Percentiles rank a stretch among this genome's conserved stretches.
phyloP scores from a whole-genome alignment of 1,140 invertebrate genomes.

The Pachyrhynchus sulphureomaculatus region DNA sequence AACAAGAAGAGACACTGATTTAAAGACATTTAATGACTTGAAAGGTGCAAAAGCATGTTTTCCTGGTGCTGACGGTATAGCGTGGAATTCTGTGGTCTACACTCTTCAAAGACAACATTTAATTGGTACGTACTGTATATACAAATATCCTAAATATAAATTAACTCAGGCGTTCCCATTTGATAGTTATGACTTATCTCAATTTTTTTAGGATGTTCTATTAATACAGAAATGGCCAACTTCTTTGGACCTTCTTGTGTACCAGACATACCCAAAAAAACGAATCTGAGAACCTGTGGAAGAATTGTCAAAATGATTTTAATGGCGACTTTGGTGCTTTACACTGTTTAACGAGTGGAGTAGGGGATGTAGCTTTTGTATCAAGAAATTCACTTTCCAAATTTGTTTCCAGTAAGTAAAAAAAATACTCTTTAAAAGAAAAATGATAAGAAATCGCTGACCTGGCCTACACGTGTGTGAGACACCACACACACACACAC shows the following conservation, averaged over 20 bases:
- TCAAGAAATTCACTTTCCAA: slow-evolving; percentile 69
- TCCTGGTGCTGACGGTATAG: slow-evolving; percentile 64
- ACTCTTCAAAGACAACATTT: slow-evolving; percentile 27
- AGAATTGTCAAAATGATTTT: slow-evolving; percentile 42
- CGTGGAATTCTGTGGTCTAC: slow-evolving; percentile 62
- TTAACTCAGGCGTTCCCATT: no score
- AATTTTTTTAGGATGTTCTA: slow-evolving; percentile 52
- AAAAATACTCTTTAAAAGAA: neutral
- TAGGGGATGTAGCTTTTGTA: slow-evolving; percentile 85
- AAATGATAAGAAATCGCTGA: no score
- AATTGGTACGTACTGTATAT: slow-evolving; percentile 14
- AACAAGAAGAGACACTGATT: slow-evolving; percentile 61
- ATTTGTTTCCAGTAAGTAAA: slow-evolving; percentile 56
- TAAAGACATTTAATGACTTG: slow-evolving; percentile 62
- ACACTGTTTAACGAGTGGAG: slow-evolving; percentile 74
- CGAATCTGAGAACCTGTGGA: slow-evolving; percentile 18
- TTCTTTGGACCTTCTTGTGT: slow-evolving; percentile 68
- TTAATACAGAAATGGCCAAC: slow-evolving; percentile 51
- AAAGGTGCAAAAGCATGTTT: slow-evolving; percentile 70
- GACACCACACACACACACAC: no score
- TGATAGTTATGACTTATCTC: neutral
- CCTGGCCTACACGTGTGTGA: no score
- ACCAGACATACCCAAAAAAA: slow-evolving; percentile 49
- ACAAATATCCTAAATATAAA: no score
- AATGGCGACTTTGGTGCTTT: slow-evolving; percentile 67